These are phyloP conservation scores for Suncus etruscus DNA, from an alignment of 2,113 vertebrate species.

Conservation along the genomic window DNA sequence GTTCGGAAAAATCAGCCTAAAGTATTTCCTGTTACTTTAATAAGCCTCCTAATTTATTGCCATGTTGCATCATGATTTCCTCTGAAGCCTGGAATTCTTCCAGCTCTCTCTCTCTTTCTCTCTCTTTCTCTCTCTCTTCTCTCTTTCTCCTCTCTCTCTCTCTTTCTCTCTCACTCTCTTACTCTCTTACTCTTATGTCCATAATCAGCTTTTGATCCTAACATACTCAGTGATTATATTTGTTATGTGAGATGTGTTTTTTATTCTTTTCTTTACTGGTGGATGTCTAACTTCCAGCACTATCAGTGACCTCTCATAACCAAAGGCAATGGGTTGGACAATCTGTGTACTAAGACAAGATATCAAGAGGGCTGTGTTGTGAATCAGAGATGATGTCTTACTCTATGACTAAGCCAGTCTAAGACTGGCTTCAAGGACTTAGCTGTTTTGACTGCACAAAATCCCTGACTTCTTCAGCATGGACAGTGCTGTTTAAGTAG, in stretches of 20 bases:
- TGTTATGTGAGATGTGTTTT: not conserved
- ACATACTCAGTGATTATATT: not conserved
- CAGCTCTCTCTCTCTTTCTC: too few relatives aligned
- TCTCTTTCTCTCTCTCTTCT: too few relatives aligned
- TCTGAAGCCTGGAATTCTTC: too few relatives aligned
- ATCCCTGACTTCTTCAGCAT: not conserved
- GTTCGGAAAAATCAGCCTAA: not conserved
- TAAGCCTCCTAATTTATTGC: not conserved
- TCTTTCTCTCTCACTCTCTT: accelerated
- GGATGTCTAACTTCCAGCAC: not conserved
- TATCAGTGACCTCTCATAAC: too few relatives aligned
- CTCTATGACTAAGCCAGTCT: not conserved
- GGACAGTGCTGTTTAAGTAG: accelerated
- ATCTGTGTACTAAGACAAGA: too few relatives aligned
- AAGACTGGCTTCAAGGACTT: not conserved
- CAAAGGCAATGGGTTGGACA: accelerated
- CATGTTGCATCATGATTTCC: accelerated
- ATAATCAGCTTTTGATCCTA: too few relatives aligned
- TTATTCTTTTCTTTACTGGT: not conserved
- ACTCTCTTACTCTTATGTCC: accelerated
- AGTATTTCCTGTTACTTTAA: not conserved
- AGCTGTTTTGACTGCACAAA: not conserved
- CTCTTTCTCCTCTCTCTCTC: too few relatives aligned
- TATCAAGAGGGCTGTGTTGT: too few relatives aligned
- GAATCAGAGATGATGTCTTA: accelerated